phyloP scores from a whole-genome alignment of 2,113 vertebrate species.

The Phyllostomus hastatus region DNA sequence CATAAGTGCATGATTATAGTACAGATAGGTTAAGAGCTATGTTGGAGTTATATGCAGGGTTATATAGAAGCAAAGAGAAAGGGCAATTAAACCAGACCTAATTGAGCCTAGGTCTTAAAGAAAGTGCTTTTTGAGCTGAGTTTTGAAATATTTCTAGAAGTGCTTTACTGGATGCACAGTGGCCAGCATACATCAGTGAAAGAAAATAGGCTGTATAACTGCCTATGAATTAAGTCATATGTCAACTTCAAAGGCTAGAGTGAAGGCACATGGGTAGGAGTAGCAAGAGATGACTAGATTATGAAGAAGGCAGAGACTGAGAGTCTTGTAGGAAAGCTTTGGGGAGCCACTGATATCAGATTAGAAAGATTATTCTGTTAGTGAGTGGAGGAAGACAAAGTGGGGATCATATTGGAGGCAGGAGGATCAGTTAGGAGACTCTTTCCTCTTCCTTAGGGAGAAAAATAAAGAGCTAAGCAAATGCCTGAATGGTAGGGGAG shows the following conservation, averaged over 20 bases:
- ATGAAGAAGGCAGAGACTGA: neutral
- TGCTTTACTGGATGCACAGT: neutral
- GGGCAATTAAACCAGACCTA: neutral
- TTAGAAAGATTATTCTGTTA: neutral
- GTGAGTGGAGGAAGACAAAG: neutral
- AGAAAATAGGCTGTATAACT: neutral
- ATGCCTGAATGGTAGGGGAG: neutral
- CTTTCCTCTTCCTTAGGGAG: neutral
- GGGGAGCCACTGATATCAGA: neutral
- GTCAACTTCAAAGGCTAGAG: neutral
- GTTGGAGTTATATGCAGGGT: neutral
- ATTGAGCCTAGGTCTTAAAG: neutral
- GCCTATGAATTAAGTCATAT: neutral
- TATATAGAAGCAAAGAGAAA: neutral
- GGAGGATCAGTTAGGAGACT: neutral
- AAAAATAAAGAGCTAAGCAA: neutral
- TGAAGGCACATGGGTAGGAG: neutral
- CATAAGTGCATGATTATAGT: neutral
- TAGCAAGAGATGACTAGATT: neutral
- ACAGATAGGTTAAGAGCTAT: neutral
- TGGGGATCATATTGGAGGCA: neutral
- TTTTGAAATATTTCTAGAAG: neutral
- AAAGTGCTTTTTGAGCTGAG: neutral
- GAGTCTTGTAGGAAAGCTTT: neutral
- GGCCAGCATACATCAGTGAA: neutral